phyloP scores from a whole-genome alignment of 2,888 invertebrate species.

The Pristionchus exspectatus region DNA sequence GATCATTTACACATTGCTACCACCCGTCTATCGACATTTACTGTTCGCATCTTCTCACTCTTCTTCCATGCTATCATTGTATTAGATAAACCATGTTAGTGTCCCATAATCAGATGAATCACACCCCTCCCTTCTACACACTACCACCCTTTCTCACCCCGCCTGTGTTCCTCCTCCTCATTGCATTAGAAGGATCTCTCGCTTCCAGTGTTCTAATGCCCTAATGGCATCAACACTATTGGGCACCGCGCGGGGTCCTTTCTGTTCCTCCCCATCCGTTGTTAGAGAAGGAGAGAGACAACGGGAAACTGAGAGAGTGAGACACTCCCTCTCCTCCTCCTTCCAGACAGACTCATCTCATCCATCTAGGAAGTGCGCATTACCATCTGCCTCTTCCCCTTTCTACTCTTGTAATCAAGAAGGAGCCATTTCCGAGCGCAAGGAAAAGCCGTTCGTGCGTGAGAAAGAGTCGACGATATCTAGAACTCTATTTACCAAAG shows the following conservation, averaged over 20 bases:
- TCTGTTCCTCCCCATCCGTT: not conserved
- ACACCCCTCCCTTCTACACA: too few relatives aligned
- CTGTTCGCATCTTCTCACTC: too few relatives aligned
- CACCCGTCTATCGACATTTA: too few relatives aligned
- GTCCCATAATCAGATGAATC: too few relatives aligned
- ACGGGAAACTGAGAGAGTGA: not conserved
- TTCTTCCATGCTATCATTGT: too few relatives aligned
- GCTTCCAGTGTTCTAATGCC: slow-evolving; percentile 21
- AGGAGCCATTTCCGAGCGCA: not conserved
- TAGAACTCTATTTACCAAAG: too few relatives aligned
- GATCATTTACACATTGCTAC: too few relatives aligned
- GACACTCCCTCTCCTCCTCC: not conserved
- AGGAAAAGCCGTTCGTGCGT: not conserved
- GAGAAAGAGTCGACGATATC: not conserved
- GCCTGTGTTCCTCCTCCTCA: not conserved
- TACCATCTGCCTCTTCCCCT: slow-evolving; percentile 28
- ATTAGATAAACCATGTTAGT: too few relatives aligned
- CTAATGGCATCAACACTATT: slow-evolving; percentile 46
- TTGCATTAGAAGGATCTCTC: slow-evolving; percentile 5
- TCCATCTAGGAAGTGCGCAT: not conserved
- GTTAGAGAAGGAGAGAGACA: not conserved
- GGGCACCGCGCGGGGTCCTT: not conserved
- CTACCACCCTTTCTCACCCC: too few relatives aligned
- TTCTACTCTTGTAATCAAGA: slow-evolving; percentile 24
- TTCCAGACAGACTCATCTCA: slow-evolving; percentile 11